Conservation (phyloP, 92 coral and sea anemone genomes). For the Virgularia gustaviana region DNA sequence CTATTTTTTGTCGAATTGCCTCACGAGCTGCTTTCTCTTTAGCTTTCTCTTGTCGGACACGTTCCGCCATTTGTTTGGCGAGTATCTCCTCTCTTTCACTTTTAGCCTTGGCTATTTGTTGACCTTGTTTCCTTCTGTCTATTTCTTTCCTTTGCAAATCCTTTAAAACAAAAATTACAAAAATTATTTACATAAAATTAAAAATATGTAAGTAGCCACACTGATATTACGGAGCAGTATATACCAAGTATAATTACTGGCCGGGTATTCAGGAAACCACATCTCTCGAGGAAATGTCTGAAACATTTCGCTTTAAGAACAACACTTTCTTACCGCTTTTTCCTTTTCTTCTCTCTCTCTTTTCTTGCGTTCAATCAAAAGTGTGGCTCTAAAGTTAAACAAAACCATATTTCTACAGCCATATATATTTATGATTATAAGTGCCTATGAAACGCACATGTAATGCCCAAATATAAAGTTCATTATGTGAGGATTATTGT, state of each 20-base stretch:
- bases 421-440: too few species aligned
- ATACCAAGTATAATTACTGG: not conserved
- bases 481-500: too few species aligned
- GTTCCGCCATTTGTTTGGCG: slow-evolving; percentile 65
- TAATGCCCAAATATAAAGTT: too few species aligned
- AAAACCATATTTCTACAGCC: too few species aligned
- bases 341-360: slow-evolving; percentile 63
- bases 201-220: not conserved
- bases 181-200: not conserved
- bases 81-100: slow-evolving; percentile 68
- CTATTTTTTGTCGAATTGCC: slow-evolving; percentile 80
- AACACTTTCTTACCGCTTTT: slow-evolving; percentile 47
- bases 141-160: slow-evolving; percentile 62
- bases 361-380: slow-evolving; percentile 65
- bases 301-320: too few species aligned
- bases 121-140: slow-evolving; percentile 66
- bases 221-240: not conserved
- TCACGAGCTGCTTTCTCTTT: slow-evolving; percentile 81
- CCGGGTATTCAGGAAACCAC: too few species aligned
- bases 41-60: slow-evolving; percentile 77
- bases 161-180: slow-evolving; percentile 27
- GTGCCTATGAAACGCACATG: too few species aligned
- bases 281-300: not conserved
- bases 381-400: slow-evolving; percentile 90
- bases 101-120: slow-evolving; percentile 63